phyloP scores from a whole-genome alignment of 2,888 invertebrate genomes.

The Chrysolina oricalcia region DNA sequence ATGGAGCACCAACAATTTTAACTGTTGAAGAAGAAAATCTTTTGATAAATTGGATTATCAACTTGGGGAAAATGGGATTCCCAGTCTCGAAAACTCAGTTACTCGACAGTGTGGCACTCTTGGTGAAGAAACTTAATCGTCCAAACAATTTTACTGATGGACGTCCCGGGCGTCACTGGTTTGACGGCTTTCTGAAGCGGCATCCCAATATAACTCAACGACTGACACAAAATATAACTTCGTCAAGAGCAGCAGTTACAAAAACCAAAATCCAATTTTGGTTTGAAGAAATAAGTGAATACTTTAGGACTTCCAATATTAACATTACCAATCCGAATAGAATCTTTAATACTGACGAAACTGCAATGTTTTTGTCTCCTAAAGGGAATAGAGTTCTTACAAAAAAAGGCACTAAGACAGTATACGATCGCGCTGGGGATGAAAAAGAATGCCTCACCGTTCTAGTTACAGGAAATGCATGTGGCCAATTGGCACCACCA shows the following conservation, averaged over 20 bases:
- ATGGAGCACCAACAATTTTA: slow-evolving; percentile 41
- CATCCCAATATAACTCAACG: slow-evolving; percentile 16
- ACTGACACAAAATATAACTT: too few species aligned
- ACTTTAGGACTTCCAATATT: too few species aligned
- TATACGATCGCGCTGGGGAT: too few species aligned
- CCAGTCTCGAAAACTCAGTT: slow-evolving; percentile 34
- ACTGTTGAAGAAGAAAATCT: slow-evolving; percentile 44
- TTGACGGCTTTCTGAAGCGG: slow-evolving; percentile 31
- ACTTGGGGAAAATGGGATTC: slow-evolving; percentile 41
- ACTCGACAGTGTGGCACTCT: slow-evolving; percentile 27
- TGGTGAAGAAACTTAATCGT: background rate
- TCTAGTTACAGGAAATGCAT: background rate
- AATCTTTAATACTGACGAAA: too few species aligned
- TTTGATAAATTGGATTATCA: slow-evolving; percentile 44
- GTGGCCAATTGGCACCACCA: slow-evolving; percentile 26
- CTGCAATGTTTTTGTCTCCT: too few species aligned
- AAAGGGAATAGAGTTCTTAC: background rate
- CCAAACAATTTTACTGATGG: too few species aligned
- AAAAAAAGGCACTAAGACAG: background rate
- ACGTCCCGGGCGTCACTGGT: slow-evolving; percentile 19
- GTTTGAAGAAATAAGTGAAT: too few species aligned
- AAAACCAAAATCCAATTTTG: too few species aligned
- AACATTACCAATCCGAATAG: too few species aligned
- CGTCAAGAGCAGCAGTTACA: too few species aligned
- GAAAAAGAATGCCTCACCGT: too few species aligned